phyloP scores from a whole-genome alignment of 2,888 invertebrate genomes.

The Chesias legatella region DNA sequence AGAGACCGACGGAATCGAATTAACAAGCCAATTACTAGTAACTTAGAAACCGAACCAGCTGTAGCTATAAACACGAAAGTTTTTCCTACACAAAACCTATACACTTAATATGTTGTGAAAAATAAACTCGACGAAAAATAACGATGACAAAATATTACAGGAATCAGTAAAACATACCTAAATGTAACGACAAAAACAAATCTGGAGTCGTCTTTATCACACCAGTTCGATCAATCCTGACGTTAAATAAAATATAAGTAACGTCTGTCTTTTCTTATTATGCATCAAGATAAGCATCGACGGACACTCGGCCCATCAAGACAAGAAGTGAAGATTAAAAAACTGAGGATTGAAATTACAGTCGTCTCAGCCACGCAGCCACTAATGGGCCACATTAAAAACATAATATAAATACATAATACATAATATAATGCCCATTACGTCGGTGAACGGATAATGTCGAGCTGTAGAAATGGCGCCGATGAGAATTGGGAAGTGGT shows the following conservation, averaged over 20 bases:
- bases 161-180: constrained; percentile 41
- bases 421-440: constrained; percentile 62
- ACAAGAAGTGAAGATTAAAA: constrained; percentile 62
- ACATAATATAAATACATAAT: constrained; percentile 22
- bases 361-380: constrained; percentile 56
- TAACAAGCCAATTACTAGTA: constrained; percentile 74
- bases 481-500: constrained; percentile 41
- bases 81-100: constrained; percentile 25
- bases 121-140: constrained; percentile 16
- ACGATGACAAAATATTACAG: neutral
- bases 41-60: constrained; percentile 54
- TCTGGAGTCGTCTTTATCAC: constrained; percentile 63
- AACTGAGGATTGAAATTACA: constrained; percentile 68
- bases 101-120: no score
- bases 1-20: constrained; percentile 66
- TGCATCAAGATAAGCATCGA: constrained; percentile 72
- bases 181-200: constrained; percentile 71
- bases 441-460: constrained; percentile 52
- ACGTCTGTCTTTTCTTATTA: constrained; percentile 79
- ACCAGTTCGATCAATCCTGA: constrained; percentile 71
- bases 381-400: constrained; percentile 77
- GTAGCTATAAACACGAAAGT: constrained; percentile 54
- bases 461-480: constrained; percentile 47
- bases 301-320: constrained; percentile 76
- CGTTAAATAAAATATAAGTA: constrained; percentile 78